Conservation (phyloP, 2,888 invertebrate species). For the Timandra comae region DNA sequence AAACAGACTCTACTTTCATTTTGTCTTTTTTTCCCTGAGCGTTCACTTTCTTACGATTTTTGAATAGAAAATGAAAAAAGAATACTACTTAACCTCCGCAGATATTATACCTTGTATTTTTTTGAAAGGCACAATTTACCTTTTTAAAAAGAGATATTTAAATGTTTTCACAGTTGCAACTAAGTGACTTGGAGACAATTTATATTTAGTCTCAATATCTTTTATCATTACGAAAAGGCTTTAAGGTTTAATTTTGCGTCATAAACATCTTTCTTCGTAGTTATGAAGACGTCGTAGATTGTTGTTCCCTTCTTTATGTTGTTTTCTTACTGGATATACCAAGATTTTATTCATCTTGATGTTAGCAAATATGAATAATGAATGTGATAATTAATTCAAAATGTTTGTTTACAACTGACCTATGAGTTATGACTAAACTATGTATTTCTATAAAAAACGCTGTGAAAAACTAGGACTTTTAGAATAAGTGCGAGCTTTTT, state of each 20-base stretch:
- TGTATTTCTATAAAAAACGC: too few relatives aligned
- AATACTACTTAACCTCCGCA: slow-evolving; percentile 8
- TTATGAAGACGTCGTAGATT: too few relatives aligned
- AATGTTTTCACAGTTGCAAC: not conserved
- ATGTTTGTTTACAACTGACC: too few relatives aligned
- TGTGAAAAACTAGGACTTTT: too few relatives aligned
- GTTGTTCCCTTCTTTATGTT: too few relatives aligned
- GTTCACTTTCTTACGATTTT: slow-evolving; percentile 68
- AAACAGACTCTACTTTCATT: slow-evolving; percentile 69
- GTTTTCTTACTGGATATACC: too few relatives aligned
- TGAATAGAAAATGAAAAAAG: slow-evolving; percentile 44
- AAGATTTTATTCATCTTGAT: too few relatives aligned
- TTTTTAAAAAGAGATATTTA: not conserved
- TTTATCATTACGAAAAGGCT: not conserved
- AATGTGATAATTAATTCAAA: too few relatives aligned
- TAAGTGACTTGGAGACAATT: slow-evolving; percentile 2
- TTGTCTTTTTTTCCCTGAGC: slow-evolving; percentile 55
- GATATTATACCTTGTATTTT: slow-evolving; percentile 3
- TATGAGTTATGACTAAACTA: too few relatives aligned
- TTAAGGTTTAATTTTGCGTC: not conserved
- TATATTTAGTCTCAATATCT: slow-evolving; percentile 1
- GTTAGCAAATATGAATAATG: too few relatives aligned
- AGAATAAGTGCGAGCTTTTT: too few relatives aligned
- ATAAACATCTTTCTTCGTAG: too few relatives aligned
- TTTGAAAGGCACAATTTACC: slow-evolving; percentile 1